Evolutionary conservation across 1,140 invertebrate species (phyloP), one percentile per base, ranked within the genome.

Genomic region (Euglossa dilemma): DNA sequence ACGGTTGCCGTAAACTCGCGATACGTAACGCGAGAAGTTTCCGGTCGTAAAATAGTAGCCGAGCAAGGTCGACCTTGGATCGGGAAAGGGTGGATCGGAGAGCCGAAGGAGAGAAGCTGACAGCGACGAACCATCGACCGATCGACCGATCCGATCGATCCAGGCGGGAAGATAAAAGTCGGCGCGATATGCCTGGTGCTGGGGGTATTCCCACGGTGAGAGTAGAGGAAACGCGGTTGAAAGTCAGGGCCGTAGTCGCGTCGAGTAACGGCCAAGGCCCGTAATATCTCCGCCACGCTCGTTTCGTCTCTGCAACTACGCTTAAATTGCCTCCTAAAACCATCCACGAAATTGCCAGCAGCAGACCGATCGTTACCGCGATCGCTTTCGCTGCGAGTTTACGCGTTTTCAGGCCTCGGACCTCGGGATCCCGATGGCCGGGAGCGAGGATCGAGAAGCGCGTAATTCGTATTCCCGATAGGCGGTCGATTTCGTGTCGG

Each of bases 221-320:
- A 79, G 73, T 52, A 52, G 57, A 28, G 28, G n/a, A 23, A 52
- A 18, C 52, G 61, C 71, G 73, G 86, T 91, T 90, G 88, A 91
- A 90, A 91, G 91, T 92, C 89, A 92, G 89, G 87, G 90, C 80
- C 90, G 85, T 77, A 78, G 64, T 64, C 66, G 36, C 9, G 74
- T 91, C 86, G 82, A 87, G 85, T 85, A 90, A 89, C 64, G 18
- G 25, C 59, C 45, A 45, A 66, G 80, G 28, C 11, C 56, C 81
- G 61, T 87, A 77, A 57, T 56, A 47, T 57, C 64, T 76, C 56
- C 2, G 3, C 45, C 43, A n/a, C 7, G 61, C 20, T 66, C 50
- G 28, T 54, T 36, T 61, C 66, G 0, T 28, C 59, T 57, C 47
- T 23, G 71, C 4, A 25, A 16, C 23, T 20, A 20, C 6, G 23